Conservation (phyloP, 2,797 vertebrate genomes). For the Melanotaenia maccullochi region DNA sequence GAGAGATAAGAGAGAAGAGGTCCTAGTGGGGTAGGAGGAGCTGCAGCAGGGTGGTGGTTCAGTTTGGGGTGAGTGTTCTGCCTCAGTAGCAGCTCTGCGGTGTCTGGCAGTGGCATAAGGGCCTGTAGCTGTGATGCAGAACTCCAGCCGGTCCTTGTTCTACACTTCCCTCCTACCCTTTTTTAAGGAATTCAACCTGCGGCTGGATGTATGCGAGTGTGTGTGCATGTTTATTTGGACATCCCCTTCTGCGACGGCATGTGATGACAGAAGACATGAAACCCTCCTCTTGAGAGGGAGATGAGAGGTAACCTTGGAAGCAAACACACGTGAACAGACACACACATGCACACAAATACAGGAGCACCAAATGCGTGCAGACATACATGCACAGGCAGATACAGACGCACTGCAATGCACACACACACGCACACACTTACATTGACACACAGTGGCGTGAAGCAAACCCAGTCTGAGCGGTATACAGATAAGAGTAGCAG, state of each 20-base stretch:
- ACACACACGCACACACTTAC: slow-evolving; percentile 35
- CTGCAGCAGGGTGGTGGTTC: slow-evolving; percentile 48
- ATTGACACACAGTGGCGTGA: slow-evolving; percentile 52
- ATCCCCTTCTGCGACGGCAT: slow-evolving; percentile 37
- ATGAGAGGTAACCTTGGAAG: slow-evolving; percentile 53
- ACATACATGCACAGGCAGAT: slow-evolving; percentile 73
- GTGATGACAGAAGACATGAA: slow-evolving; percentile 73
- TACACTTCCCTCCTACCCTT: slow-evolving; percentile 39
- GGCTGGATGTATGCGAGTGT: slow-evolving; percentile 19
- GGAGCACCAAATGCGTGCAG: slow-evolving; percentile 57
- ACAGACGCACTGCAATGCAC: slow-evolving; percentile 67
- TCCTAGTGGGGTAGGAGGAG: slow-evolving; percentile 32
- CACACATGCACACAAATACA: slow-evolving; percentile 67
- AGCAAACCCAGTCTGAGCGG: slow-evolving; percentile 65
- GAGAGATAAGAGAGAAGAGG: slow-evolving; percentile 37
- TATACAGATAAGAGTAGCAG: slow-evolving; percentile 66
- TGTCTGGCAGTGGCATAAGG: slow-evolving; percentile 72
- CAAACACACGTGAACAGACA: slow-evolving; percentile 41
- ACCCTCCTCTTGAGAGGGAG: slow-evolving; percentile 59
- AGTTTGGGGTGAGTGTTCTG: slow-evolving; percentile 59
- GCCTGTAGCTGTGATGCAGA: slow-evolving; percentile 28
- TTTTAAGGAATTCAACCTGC: slow-evolving; percentile 65
- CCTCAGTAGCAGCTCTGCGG: slow-evolving; percentile 74
- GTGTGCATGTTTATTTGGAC: slow-evolving; percentile 74
- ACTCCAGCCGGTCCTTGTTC: slow-evolving; percentile 34